Conservation (phyloP, 2,797 vertebrate genomes). For the Valencia hispanica region DNA sequence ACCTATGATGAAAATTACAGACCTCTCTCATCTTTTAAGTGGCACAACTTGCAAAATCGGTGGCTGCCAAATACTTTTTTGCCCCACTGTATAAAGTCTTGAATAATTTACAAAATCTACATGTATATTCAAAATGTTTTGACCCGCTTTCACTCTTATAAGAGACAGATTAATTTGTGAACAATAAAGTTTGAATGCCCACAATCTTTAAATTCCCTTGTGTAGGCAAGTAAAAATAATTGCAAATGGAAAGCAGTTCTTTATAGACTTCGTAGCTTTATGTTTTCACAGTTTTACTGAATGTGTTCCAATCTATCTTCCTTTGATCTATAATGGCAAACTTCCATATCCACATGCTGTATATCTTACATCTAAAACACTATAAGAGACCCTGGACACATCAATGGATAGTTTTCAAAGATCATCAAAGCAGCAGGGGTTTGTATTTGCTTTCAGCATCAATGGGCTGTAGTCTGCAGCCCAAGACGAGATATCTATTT, state of each 20-base stretch:
- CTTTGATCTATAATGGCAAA: not conserved
- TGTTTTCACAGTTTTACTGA: not conserved
- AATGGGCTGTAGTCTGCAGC: slow-evolving; percentile 34
- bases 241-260: not conserved
- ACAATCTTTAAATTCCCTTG: not conserved
- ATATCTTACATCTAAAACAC: slow-evolving; percentile 3
- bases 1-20: too few relatives aligned
- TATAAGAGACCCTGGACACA: slow-evolving; percentile 5
- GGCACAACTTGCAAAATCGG: too few relatives aligned
- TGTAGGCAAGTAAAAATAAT: not conserved
- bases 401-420: slow-evolving; percentile 15
- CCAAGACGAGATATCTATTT: slow-evolving; percentile 47
- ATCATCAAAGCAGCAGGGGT: slow-evolving; percentile 28
- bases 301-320: slow-evolving; percentile 7
- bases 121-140: not conserved
- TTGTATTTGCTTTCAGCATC: slow-evolving; percentile 16
- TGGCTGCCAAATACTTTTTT: too few relatives aligned
- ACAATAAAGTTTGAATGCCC: not conserved
- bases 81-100: too few relatives aligned
- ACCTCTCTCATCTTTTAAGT: too few relatives aligned
- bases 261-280: not conserved
- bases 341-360: not conserved
- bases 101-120: not conserved
- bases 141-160: not conserved
- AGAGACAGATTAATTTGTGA: not conserved